Evolutionary conservation across 2,113 vertebrate species (phyloP).

Genomic region (Probosciger aterrimus): DNA sequence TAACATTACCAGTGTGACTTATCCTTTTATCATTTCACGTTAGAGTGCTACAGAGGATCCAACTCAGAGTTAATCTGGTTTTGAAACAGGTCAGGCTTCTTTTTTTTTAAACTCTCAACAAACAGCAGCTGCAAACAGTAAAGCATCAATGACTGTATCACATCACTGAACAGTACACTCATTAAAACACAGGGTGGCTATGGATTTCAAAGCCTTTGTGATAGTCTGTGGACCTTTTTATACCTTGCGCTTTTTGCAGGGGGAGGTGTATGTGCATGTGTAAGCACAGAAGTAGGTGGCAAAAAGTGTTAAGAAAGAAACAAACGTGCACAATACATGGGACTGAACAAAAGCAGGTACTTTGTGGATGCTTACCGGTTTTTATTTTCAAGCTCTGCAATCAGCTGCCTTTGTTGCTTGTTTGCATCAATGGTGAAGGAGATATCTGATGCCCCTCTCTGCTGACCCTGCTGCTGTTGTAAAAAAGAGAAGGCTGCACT

Average conservation of each 20-base stretch:
- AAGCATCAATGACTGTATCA: not conserved
- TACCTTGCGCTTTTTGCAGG: not conserved
- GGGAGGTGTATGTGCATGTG: not conserved
- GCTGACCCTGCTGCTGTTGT: constrained; percentile 85
- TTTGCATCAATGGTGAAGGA: constrained; percentile 94
- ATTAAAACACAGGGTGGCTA: not conserved
- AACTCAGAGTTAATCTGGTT: not conserved
- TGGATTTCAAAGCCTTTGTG: not conserved
- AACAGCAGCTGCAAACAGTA: constrained; percentile 24
- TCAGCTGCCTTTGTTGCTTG: constrained; percentile 96
- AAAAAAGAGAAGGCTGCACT: constrained; percentile 50
- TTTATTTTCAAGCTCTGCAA: constrained; percentile 97
- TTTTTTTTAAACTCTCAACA: not conserved
- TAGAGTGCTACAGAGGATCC: not conserved
- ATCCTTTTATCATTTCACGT: not conserved
- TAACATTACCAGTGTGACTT: not conserved
- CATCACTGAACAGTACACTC: not conserved
- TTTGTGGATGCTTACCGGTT: constrained; percentile 81
- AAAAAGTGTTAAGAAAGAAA: not conserved
- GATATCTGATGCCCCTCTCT: constrained; percentile 88
- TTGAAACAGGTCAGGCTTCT: not conserved
- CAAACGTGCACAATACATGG: not conserved
- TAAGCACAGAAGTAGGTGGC: not conserved
- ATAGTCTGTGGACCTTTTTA: not conserved
- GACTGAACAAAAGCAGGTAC: not conserved